Evolutionary conservation across 2,113 vertebrate species (phyloP), one percentile per base, ranked within the genome.

Genomic region (Oreocharis arfaki): DNA sequence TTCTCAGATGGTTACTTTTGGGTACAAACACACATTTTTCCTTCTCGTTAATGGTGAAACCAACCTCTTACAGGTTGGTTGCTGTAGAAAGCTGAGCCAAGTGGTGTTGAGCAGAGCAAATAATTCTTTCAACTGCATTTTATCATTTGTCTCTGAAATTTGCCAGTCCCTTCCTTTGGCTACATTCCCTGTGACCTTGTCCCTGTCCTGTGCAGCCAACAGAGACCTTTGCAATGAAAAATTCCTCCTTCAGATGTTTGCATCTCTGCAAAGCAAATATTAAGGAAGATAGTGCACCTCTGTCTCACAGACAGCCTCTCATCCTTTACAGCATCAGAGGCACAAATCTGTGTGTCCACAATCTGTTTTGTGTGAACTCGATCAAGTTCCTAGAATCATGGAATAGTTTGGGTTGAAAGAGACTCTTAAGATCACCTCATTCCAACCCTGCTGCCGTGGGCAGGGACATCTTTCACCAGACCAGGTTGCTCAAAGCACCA

Each of bases 361-460:
- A n/a, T n/a, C n/a, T n/a, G n/a, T n/a, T n/a, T 24, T 18, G 12
- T n/a, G 46, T 80, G 64, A 59, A 26, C 44, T 77, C 49, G 49
- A 4, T 41, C 26, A 18, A 28, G 65, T 39, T 88, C 44, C 30
- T 3, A 26, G 60, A 30, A 21, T 17, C 28, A n/a, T 18, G 7
- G 46, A 67, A 60, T 5, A 37, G 13, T n/a, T 59, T 8, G 37
- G 52, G 16, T 6, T 20, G 28, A 28, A 59, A 74, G 16, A 9
- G 19, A 6, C 19, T 33, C 22, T 7, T 13, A 28, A 65, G 52
- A 59, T 26, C 52, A 26, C 20, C 13, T 74, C 33, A 10, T 60
- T 46, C 28, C 39, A 39, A 1, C 16, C 13, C 52, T 33, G 9
- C 33, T 81, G 68, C 60, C 1, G 0, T 30, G 19, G 32, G 44